These are phyloP conservation scores for Zaprionus davidi DNA, from an alignment of 1,140 invertebrate species.

Conservation along the genomic window DNA sequence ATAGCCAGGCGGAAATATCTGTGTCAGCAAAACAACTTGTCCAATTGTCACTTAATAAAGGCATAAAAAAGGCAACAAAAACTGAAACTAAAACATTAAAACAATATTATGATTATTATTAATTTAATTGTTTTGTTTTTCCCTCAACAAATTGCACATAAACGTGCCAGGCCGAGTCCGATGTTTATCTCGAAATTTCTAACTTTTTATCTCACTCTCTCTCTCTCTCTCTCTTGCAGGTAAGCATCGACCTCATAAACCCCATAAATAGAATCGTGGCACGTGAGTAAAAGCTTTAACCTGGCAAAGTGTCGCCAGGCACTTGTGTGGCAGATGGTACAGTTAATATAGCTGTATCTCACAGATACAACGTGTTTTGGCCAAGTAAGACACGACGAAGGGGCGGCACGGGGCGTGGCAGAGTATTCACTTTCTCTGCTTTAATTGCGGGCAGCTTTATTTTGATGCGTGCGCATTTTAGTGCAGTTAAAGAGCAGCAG, in stretches of 20 bases:
- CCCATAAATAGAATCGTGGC: conserved; percentile 62
- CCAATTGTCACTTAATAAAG: conserved; percentile 71
- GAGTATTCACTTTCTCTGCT: conserved; percentile 69
- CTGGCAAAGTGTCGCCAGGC: conserved; percentile 26
- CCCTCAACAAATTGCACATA: conserved; percentile 58
- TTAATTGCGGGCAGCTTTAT: conserved; percentile 75
- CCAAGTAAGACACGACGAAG: no score
- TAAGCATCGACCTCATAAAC: conserved; percentile 69
- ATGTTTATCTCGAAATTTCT: conserved; percentile 66
- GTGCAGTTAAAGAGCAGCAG: conserved; percentile 58
- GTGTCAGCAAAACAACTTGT: conserved; percentile 47
- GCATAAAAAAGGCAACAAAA: conserved; percentile 42
- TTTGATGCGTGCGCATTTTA: conserved; percentile 69
- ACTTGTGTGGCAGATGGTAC: conserved; percentile 17
- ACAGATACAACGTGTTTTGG: conserved; percentile 59
- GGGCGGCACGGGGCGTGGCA: neutral
- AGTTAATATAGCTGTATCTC: conserved; percentile 25
- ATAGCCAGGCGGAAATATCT: neutral
- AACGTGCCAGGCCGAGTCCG: conserved; percentile 47
- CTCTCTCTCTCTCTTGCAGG: conserved; percentile 50
- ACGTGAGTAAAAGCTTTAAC: conserved; percentile 73
- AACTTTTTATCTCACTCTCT: conserved; percentile 46
- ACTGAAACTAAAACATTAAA: conserved; percentile 34
- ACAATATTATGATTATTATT: conserved; percentile 57
- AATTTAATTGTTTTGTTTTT: conserved; percentile 45